Conservation (phyloP, 2,113 vertebrate genomes). For the Mellivora capensis region DNA sequence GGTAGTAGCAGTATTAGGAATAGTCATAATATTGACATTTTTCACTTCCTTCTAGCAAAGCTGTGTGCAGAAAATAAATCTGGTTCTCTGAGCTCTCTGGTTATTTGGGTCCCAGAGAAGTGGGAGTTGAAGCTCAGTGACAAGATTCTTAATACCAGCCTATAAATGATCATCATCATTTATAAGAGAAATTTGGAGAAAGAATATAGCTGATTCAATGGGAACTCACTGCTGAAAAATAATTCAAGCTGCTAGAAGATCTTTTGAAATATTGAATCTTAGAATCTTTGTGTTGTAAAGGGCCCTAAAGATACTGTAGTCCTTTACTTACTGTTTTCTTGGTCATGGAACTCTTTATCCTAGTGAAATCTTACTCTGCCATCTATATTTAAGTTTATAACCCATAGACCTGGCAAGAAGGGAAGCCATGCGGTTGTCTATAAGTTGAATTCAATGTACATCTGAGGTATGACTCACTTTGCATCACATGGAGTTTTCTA, state of each 20-base stretch:
- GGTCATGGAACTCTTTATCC: neutral
- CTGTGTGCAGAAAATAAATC: neutral
- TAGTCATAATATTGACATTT: neutral
- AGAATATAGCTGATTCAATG: neutral
- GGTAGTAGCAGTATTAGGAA: neutral
- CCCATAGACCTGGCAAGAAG: neutral
- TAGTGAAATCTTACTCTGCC: neutral
- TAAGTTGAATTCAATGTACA: neutral
- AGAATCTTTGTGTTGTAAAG: neutral
- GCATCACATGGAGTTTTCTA: neutral
- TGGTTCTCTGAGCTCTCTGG: neutral
- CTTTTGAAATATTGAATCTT: neutral
- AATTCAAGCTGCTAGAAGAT: neutral
- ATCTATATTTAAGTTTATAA: neutral
- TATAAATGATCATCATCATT: neutral
- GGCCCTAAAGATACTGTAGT: neutral
- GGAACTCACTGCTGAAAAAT: neutral
- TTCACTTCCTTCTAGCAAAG: neutral
- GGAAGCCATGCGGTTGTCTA: neutral
- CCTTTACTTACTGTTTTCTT: neutral
- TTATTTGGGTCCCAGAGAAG: neutral
- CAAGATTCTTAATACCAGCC: neutral
- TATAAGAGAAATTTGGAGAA: neutral
- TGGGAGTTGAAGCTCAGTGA: neutral
- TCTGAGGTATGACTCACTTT: neutral